Conservation (phyloP, 2,797 vertebrate genomes). For the Pteronotus mesoamericanus region DNA sequence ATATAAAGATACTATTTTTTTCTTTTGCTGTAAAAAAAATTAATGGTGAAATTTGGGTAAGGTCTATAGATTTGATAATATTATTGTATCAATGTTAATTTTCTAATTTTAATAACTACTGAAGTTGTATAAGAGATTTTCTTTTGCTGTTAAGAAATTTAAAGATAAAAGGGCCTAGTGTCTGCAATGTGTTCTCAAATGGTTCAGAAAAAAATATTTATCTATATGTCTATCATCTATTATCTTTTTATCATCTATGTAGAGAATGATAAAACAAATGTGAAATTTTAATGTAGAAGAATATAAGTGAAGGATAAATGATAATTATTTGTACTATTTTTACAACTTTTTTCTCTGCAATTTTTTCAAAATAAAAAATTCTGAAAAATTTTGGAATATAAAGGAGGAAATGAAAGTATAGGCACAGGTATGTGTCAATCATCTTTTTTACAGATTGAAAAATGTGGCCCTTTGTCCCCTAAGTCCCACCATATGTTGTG, state of each 20-base stretch:
- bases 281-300: not conserved
- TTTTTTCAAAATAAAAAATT: not conserved
- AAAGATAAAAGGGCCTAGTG: not conserved
- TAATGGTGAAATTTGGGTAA: not conserved
- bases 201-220: not conserved
- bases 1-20: not conserved
- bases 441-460: conserved; percentile 5
- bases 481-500: not conserved
- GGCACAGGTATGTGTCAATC: not conserved
- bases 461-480: not conserved
- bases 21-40: not conserved
- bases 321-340: not conserved
- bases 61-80: not conserved
- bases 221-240: not conserved
- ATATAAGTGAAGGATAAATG: not conserved
- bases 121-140: not conserved
- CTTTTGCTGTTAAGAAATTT: not conserved
- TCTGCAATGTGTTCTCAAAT: not conserved
- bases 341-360: not conserved
- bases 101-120: not conserved
- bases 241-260: not conserved
- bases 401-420: not conserved
- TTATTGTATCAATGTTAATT: not conserved
- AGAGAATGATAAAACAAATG: not conserved
- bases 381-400: not conserved